phyloP scores from a whole-genome alignment of 2,888 invertebrate genomes.

The Brenthis daphne region DNA sequence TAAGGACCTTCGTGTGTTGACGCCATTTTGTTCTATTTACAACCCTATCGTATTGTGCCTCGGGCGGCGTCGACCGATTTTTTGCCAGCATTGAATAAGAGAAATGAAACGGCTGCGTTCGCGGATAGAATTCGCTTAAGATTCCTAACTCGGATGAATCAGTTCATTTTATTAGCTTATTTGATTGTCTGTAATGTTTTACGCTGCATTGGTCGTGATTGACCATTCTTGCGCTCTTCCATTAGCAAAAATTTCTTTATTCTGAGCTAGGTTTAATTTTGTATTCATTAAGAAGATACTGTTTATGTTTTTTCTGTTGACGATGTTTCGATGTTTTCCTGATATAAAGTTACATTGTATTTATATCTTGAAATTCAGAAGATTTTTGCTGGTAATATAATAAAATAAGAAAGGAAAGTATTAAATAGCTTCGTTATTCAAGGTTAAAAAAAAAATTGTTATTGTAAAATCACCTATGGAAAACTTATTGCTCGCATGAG shows the following conservation, averaged over 20 bases:
- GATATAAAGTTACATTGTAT: no score
- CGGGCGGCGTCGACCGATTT: conserved; percentile 20
- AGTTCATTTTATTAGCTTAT: no score
- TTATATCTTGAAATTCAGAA: no score
- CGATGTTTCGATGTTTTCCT: no score
- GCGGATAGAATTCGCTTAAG: neutral
- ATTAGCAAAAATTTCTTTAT: no score
- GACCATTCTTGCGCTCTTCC: no score
- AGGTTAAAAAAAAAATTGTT: neutral
- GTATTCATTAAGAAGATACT: no score
- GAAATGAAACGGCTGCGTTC: neutral
- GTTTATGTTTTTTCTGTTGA: no score
- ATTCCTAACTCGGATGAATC: neutral
- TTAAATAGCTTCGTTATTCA: neutral
- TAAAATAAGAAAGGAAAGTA: neutral
- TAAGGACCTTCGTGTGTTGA: conserved; percentile 64
- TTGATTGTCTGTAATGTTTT: no score
- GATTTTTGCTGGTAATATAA: neutral
- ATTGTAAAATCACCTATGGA: neutral
- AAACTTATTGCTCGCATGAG: neutral
- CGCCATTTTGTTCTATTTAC: conserved; percentile 50
- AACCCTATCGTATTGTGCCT: conserved; percentile 41
- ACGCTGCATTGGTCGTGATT: no score
- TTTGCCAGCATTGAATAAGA: conserved; percentile 3
- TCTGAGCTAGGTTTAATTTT: no score